Conservation (phyloP, 2,797 vertebrate species). For the Platyrinchus mystaceus region DNA sequence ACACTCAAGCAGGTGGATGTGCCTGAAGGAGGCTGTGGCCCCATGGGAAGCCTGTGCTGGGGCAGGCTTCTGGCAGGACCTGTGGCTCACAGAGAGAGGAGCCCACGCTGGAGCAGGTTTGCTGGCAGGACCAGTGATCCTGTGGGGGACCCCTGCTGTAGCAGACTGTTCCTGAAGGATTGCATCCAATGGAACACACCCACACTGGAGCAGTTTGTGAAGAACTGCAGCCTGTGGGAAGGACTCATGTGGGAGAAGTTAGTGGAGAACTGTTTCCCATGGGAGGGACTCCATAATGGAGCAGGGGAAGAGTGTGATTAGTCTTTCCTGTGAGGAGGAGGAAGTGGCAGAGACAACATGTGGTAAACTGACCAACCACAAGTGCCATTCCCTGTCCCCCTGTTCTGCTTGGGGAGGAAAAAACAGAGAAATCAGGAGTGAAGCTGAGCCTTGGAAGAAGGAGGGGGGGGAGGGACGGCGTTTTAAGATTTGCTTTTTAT, state of each 20-base stretch:
- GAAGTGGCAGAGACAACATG: accelerated
- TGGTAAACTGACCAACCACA: background rate
- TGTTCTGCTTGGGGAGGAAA: accelerated
- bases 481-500: background rate
- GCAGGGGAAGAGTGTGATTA: background rate
- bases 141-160: background rate
- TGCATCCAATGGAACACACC: too few relatives aligned
- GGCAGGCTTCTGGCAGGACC: background rate
- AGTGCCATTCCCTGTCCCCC: accelerated
- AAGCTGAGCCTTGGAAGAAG: background rate
- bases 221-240: background rate
- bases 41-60: accelerated
- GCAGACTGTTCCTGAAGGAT: background rate
- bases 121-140: background rate
- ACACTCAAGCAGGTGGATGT: background rate
- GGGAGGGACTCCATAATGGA: background rate
- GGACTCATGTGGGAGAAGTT: background rate
- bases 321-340: background rate
- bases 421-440: background rate
- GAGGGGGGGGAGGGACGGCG: background rate
- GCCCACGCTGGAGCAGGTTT: background rate
- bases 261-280: background rate
- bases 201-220: accelerated
- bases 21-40: background rate
- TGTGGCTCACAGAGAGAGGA: background rate